Percentiles rank a stretch among this genome's conserved stretches.
Conservation (phyloP, 2,888 invertebrate species). For the Meta bourneti region DNA sequence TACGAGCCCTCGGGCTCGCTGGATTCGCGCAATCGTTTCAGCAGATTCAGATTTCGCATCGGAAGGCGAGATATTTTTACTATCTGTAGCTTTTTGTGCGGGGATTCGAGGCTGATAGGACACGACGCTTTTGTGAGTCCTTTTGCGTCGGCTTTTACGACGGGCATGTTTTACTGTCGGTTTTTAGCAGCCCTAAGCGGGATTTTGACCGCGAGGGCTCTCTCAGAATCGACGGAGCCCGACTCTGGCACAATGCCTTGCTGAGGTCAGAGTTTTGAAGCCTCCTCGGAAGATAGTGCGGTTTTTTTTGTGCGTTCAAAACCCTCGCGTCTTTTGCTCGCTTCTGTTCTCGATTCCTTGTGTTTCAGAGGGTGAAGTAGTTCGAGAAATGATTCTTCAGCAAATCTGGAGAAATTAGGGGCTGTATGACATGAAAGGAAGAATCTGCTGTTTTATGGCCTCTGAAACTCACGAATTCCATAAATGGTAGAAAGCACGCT, state of each 20-base stretch:
- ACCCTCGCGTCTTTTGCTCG: neutral
- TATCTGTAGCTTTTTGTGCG: conserved; percentile 32
- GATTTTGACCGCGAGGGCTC: conserved; percentile 4
- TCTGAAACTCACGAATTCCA: too few relatives aligned
- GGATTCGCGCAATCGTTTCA: conserved; percentile 50
- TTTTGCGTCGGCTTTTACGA: conserved; percentile 40
- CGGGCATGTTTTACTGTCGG: conserved; percentile 39
- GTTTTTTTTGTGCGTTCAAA: too few relatives aligned
- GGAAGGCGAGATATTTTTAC: conserved; percentile 50
- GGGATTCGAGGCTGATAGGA: conserved; percentile 56
- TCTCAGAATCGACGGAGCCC: neutral
- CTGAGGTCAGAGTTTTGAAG: conserved; percentile 30
- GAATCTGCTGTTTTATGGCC: neutral
- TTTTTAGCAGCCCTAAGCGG: conserved; percentile 37
- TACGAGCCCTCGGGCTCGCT: conserved; percentile 47
- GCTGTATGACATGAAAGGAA: neutral
- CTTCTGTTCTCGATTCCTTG: neutral
- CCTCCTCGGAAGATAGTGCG: conserved; percentile 9
- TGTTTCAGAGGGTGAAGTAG: neutral
- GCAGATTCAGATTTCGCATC: conserved; percentile 52
- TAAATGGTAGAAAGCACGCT: too few relatives aligned
- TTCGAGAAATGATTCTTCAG: neutral
- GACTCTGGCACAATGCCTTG: conserved; percentile 13
- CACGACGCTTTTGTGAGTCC: conserved; percentile 26
- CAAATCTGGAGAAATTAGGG: neutral